These are phyloP conservation scores for Calidris pugnax DNA, from an alignment of 2,113 vertebrate species.

Conservation along the genomic window DNA sequence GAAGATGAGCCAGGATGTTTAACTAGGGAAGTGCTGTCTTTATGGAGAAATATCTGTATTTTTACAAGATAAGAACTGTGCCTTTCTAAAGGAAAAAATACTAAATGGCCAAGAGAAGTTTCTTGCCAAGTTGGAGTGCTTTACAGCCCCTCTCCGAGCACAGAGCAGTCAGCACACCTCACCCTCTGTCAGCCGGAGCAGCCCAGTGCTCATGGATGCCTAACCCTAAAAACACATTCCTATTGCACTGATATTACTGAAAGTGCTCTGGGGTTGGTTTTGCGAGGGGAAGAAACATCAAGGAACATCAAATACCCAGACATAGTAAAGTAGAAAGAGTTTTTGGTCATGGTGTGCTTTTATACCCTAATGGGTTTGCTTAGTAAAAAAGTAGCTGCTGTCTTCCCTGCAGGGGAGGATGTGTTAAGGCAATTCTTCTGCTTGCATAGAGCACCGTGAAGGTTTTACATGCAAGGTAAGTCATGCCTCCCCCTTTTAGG, in stretches of 20 bases:
- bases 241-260: neutral
- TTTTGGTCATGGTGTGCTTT: neutral
- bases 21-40: constrained; percentile 18
- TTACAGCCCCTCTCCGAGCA: neutral
- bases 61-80: constrained; percentile 48
- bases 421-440: neutral
- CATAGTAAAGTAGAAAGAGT: neutral
- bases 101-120: neutral
- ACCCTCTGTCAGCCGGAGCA: neutral
- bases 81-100: constrained; percentile 33
- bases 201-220: neutral
- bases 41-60: constrained; percentile 29
- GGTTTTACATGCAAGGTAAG: neutral
- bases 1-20: constrained; percentile 37
- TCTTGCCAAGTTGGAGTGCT: neutral
- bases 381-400: neutral
- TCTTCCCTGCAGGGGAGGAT: neutral
- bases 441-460: neutral
- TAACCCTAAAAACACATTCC: neutral
- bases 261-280: neutral
- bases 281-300: neutral
- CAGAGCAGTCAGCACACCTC: neutral
- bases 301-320: neutral
- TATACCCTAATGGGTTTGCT: neutral
- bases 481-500: neutral